Evolutionary conservation across 2,888 invertebrate genomes (phyloP).

Genomic region (Spialia ferax): DNA sequence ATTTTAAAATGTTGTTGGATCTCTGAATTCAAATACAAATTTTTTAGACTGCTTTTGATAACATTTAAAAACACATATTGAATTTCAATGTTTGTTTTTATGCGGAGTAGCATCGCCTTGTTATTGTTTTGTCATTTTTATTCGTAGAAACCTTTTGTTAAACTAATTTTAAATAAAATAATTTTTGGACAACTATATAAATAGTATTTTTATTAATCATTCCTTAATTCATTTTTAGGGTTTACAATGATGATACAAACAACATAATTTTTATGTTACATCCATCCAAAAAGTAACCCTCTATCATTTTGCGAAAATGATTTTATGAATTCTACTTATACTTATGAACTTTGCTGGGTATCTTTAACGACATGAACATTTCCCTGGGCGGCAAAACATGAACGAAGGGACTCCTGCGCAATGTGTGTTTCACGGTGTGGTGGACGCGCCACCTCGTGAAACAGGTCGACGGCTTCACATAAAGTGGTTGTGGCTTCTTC

Average conservation of each 20-base stretch:
- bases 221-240: neutral
- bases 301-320: no score
- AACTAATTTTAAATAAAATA: constrained; percentile 1
- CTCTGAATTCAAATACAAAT: neutral
- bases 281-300: no score
- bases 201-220: neutral
- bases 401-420: constrained; percentile 90
- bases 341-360: constrained; percentile 6
- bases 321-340: no score
- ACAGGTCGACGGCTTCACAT: constrained; percentile 86
- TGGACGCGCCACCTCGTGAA: constrained; percentile 87
- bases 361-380: constrained; percentile 68
- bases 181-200: neutral
- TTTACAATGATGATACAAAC: no score
- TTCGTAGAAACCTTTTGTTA: neutral
- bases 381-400: constrained; percentile 87
- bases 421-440: constrained; percentile 90
- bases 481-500: constrained; percentile 85
- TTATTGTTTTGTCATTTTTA: constrained; percentile 33
- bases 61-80: neutral
- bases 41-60: neutral
- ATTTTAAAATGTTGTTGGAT: neutral
- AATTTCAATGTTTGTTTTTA: neutral
- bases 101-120: constrained; percentile 42
- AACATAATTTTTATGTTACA: no score